Evolutionary conservation across 2,113 vertebrate species (phyloP).

Genomic region (Forbesichthys papilliferus): DNA sequence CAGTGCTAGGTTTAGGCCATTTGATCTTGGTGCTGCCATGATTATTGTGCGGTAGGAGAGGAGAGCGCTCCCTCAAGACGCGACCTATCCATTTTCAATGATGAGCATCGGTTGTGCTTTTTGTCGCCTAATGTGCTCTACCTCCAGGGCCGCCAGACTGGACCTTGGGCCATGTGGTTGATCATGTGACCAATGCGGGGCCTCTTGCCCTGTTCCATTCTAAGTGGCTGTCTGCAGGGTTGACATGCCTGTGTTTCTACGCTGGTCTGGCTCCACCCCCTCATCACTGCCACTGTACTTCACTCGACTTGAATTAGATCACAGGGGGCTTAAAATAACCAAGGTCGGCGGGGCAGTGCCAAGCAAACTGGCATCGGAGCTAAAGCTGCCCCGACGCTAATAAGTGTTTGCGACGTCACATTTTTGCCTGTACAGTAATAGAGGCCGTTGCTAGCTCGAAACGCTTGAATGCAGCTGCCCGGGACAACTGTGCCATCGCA

Average conservation of each 20-base stretch:
- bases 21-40: constrained; percentile 44
- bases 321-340: constrained; percentile 43
- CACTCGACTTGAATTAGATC: constrained; percentile 51
- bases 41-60: constrained; percentile 47
- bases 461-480: neutral
- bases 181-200: constrained; percentile 10
- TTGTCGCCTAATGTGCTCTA: neutral
- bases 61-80: constrained; percentile 34
- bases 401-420: constrained; percentile 2
- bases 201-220: neutral
- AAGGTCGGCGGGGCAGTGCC: constrained; percentile 38
- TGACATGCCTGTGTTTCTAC: constrained; percentile 1
- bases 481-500: neutral
- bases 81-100: constrained; percentile 48
- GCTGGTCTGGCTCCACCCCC: constrained; percentile 30
- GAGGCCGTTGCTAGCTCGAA: too few relatives aligned
- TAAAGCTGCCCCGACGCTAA: constrained; percentile 7
- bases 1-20: constrained; percentile 69
- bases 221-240: constrained; percentile 8
- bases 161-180: constrained; percentile 8
- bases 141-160: constrained; percentile 22
- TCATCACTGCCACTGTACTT: constrained; percentile 17
- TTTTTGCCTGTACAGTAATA: neutral
- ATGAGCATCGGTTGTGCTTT: neutral
- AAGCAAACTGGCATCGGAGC: constrained; percentile 19